Base-by-base conservation (phyloP, 2,113 vertebrate species). In the Acanthochromis polyacanthus region DNA sequence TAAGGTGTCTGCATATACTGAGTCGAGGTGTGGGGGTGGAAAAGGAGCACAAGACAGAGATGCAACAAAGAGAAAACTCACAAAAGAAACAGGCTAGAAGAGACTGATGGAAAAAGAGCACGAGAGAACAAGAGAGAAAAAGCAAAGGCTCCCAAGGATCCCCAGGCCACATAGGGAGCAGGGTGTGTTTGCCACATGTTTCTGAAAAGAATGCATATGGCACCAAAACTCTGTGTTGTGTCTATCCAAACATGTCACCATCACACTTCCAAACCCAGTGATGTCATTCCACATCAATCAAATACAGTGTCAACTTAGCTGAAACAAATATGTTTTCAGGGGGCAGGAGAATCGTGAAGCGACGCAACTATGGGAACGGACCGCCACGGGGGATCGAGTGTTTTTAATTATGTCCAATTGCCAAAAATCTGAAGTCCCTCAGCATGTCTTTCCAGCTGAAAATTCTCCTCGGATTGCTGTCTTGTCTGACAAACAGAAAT, bases 161-260 rank as follows among this genome's bases (percentile, higher is more conserved):
- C 85, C 90, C 75, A 52, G 94, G 94, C 93, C 89, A 80, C 83
- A 72, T 32, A 58, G 94, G 90, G 86, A 93, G 87, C 78, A 75
- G 91, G 91, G 80, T 84, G 82, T 80, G 86, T 66, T 70, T 75
- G 81, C 88, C 86, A 91, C 84, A 85, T 89, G 86, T 91, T 82
- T 78, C 71, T 65, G 22, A 80, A 61, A 59, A 77, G 78, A 76
- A 71, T 63, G 68, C 80, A 71, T 43, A 80, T 68, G 59, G 84
- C 71, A 78, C 70, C 52, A 32, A 65, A 81, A 82, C 25, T 19
- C 73, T 82, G 64, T 63, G 28, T 46, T 70, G 58, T 40, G 76
- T 90, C 73, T 59, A 36, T 85, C 77, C 88, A 85, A 89, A 87
- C 77, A 84, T 66, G 64, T 85, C 73, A 83, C 36, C 43, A 69